Evolutionary conservation across 2,888 invertebrate genomes (phyloP).

Genomic region (Drosophila koepferae): DNA sequence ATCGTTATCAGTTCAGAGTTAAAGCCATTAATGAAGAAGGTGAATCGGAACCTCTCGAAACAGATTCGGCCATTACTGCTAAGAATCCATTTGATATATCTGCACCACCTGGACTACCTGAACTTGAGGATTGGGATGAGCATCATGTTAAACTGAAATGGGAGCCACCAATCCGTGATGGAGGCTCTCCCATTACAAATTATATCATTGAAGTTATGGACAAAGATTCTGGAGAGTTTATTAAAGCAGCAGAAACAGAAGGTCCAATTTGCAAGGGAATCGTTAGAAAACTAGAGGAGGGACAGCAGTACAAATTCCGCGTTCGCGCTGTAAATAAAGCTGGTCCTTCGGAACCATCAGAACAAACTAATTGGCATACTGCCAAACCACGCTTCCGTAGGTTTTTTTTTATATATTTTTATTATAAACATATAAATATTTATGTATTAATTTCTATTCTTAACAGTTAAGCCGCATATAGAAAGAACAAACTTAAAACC

Average conservation of each 20-base stretch:
- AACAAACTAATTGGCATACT: conserved; percentile 96
- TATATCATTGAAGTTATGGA: conserved; percentile 97
- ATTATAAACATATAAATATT: background rate
- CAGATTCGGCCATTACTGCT: conserved; percentile 94
- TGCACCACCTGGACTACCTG: conserved; percentile 95
- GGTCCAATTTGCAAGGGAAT: conserved; percentile 94
- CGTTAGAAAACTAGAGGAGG: conserved; percentile 95
- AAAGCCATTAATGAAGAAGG: conserved; percentile 99
- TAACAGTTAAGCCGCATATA: conserved; percentile 95
- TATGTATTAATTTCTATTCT: background rate
- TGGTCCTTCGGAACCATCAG: conserved; percentile 96
- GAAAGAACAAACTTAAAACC: conserved; percentile 95
- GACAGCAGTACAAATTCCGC: conserved; percentile 97
- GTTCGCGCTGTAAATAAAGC: conserved; percentile 98
- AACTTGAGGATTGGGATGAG: conserved; percentile 96
- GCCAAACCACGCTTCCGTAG: conserved; percentile 95
- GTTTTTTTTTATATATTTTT: conserved; percentile 83
- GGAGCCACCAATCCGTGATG: conserved; percentile 95
- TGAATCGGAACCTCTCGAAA: conserved; percentile 97
- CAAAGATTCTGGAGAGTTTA: conserved; percentile 93
- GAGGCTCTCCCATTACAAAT: conserved; percentile 96
- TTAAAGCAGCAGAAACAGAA: conserved; percentile 93
- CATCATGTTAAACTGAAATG: conserved; percentile 95
- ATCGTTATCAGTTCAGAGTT: conserved; percentile 98
- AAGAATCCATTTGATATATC: conserved; percentile 98